These are phyloP conservation scores for Mugil cephalus DNA, from an alignment of 2,113 vertebrate genomes.

Conservation along the genomic window DNA sequence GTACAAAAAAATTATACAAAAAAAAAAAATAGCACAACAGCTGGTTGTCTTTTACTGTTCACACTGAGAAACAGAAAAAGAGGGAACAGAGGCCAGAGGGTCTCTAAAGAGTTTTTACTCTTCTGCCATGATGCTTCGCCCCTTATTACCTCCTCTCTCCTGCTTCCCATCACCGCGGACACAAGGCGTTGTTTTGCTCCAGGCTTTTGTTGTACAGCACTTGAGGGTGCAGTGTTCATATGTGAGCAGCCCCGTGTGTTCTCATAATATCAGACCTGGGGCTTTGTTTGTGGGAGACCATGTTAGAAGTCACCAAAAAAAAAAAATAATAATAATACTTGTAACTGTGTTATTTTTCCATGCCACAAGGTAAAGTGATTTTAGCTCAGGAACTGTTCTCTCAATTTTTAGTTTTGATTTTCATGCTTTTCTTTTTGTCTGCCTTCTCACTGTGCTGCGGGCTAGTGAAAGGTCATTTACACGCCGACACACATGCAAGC, in stretches of 20 bases:
- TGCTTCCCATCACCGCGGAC: slow-evolving; percentile 34
- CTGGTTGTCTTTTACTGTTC: slow-evolving; percentile 1
- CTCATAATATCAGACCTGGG: slow-evolving; percentile 47
- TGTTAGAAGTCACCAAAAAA: slow-evolving; percentile 26
- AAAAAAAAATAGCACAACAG: no score
- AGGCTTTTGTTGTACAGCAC: slow-evolving; percentile 48
- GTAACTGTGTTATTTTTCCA: slow-evolving; percentile 20
- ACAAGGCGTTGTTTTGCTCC: slow-evolving; percentile 3
- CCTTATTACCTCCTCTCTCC: slow-evolving; percentile 22
- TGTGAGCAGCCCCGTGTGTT: slow-evolving; percentile 41
- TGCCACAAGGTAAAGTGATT: slow-evolving; percentile 30
- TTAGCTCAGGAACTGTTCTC: slow-evolving; percentile 1
- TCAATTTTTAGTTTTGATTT: neutral
- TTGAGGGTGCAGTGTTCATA: slow-evolving; percentile 36
- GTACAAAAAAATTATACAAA: no score
- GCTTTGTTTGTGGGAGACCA: slow-evolving; percentile 34
- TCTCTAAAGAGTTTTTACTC: slow-evolving; percentile 30
- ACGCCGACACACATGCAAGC: slow-evolving; percentile 1
- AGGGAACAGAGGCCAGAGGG: slow-evolving; percentile 1
- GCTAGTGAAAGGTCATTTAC: neutral
- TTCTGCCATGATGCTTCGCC: slow-evolving; percentile 3
- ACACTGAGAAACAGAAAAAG: slow-evolving; percentile 6
- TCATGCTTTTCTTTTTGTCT: slow-evolving; percentile 5
- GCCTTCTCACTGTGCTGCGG: slow-evolving; percentile 9
- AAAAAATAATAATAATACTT: slow-evolving; percentile 1